Evolutionary conservation across 2,797 vertebrate genomes (phyloP).

Genomic region (Limnodromus scolopaceus): DNA sequence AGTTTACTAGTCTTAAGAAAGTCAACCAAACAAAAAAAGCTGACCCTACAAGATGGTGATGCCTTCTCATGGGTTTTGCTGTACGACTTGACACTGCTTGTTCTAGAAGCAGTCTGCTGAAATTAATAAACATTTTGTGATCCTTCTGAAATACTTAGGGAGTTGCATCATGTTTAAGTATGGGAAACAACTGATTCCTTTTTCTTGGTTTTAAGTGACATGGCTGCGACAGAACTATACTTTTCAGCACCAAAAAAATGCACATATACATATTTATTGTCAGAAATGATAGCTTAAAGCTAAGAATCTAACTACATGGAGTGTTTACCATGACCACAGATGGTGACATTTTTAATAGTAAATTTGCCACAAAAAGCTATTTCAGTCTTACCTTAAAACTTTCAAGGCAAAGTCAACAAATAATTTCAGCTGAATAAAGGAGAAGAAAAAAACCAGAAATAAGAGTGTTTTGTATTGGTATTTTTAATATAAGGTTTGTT

Average conservation of each 20-base stretch:
- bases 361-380: not conserved
- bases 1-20: not conserved
- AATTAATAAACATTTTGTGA: not conserved
- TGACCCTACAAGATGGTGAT: not conserved
- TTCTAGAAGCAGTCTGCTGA: not conserved
- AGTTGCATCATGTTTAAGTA: not conserved
- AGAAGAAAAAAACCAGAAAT: not conserved
- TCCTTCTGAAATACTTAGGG: not conserved
- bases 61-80: not conserved
- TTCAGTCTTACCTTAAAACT: not conserved
- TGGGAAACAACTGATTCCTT: accelerated
- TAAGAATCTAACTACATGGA: not conserved
- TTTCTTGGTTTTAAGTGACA: not conserved
- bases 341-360: not conserved
- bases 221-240: not conserved
- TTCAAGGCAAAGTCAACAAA: not conserved
- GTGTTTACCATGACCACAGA: not conserved
- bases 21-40: not conserved
- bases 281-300: not conserved
- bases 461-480: not conserved
- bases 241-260: not conserved
- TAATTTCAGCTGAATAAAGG: not conserved
- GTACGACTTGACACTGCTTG: not conserved
- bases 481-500: not conserved
- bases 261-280: not conserved